Base-by-base conservation (phyloP, 2,888 invertebrate species). In the Yponomeuta cagnagella region DNA sequence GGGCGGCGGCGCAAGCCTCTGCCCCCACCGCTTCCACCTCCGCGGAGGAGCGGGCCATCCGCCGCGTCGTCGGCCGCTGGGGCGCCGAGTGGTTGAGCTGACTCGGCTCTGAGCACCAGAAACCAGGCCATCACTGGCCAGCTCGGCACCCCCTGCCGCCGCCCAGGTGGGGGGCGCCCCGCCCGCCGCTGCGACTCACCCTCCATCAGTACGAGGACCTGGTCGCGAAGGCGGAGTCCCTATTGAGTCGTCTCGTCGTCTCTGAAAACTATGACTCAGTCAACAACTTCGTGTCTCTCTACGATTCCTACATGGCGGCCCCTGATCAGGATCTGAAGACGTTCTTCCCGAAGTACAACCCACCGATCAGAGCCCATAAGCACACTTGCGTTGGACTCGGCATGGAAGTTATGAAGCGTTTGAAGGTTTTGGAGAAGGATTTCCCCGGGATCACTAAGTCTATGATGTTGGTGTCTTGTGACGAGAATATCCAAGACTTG, bases 1-100 rank as follows among this genome's bases (percentile, higher is more conserved):
- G 84, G 84, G 88, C 85, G 79, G 77, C 80, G 74, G 88, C 86
- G 71, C 63, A 70, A 52, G 52, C n/a, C 48, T 10, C 71, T 10
- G 63, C 66, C 48, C 10, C 63, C 10, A 48, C 31, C 48, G 69
- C 72, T 23, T 88, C 88, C 74, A 84, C 86, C 72, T 90, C 91
- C 69, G 84, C 85, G 80, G 91, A 91, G 82, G 91, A 91, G 87
- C 83, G 88, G 75, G 86, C 88, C 80, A 81, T 90, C 37, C 90
- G 87, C 85, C 91, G 91, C 85, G 85, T 91, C 82, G 96, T 96
- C 86, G 97, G 96, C 82, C 96, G 97, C 84, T 97, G 97, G 97
- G 97, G 97, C 87, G 95, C 95, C 93, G 97, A 97, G 93, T 98
- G 98, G 98, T 97, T 98, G 94, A 97, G 97, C 97, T 98, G 98